phyloP scores from a whole-genome alignment of 2,888 invertebrate species.

The Zelleria hepariella region DNA sequence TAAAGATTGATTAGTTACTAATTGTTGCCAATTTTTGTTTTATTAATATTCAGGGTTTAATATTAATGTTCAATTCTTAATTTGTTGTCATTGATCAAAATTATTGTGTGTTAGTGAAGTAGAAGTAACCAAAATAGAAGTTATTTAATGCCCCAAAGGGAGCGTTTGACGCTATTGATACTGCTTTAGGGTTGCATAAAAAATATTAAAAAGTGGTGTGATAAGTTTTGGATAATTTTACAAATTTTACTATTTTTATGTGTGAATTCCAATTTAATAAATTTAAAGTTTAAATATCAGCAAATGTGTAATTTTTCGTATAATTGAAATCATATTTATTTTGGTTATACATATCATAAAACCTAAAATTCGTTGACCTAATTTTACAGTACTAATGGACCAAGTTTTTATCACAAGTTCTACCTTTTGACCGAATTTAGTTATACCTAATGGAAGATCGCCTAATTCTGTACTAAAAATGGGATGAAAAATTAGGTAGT shows the following conservation, averaged over 20 bases:
- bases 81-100: constrained; percentile 71
- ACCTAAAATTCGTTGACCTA: too few species aligned
- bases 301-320: constrained; percentile 39
- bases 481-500: too few species aligned
- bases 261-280: constrained; percentile 65
- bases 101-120: constrained; percentile 70
- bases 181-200: constrained; percentile 70
- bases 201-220: constrained; percentile 67
- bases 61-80: constrained; percentile 65
- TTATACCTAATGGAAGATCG: too few species aligned
- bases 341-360: too few species aligned
- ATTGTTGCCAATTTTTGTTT: constrained; percentile 70
- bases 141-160: constrained; percentile 67
- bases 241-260: constrained; percentile 70
- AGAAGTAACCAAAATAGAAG: constrained; percentile 66
- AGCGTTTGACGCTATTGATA: constrained; percentile 70
- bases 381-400: too few species aligned
- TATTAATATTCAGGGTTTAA: constrained; percentile 69
- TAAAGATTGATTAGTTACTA: constrained; percentile 59
- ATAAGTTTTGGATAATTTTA: constrained; percentile 73
- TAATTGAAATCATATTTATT: constrained; percentile 39
- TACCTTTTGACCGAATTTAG: too few species aligned
- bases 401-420: too few species aligned
- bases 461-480: too few species aligned
- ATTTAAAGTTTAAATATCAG: constrained; percentile 51